phyloP scores from a whole-genome alignment of 2,888 invertebrate species.

The Polydesmus complanatus region DNA sequence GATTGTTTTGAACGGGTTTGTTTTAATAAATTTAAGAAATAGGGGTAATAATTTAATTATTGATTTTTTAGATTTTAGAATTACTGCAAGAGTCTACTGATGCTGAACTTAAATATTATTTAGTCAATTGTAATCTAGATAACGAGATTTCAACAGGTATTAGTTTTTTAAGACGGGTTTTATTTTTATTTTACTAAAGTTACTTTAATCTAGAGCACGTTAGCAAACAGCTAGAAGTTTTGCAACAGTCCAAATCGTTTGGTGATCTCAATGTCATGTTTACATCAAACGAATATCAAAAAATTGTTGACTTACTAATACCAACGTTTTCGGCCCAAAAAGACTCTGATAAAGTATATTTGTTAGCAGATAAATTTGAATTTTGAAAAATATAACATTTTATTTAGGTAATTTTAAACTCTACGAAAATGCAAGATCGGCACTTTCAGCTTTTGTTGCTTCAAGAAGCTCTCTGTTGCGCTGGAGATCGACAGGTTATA shows the following conservation, averaged over 20 bases:
- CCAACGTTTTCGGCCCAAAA: slow-evolving; percentile 21
- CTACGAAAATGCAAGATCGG: slow-evolving; percentile 13
- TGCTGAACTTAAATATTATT: slow-evolving; percentile 9
- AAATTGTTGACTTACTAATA: slow-evolving; percentile 29
- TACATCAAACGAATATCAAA: slow-evolving; percentile 27
- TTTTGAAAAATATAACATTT: not conserved
- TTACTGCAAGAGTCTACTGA: not conserved
- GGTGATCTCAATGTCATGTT: slow-evolving; percentile 32
- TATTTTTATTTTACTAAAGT: slow-evolving; percentile 15
- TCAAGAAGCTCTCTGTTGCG: slow-evolving; percentile 15
- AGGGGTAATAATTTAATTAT: too few species aligned
- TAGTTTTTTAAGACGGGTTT: slow-evolving; percentile 12
- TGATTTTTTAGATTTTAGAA: slow-evolving; percentile 2
- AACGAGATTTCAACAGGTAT: slow-evolving; percentile 24
- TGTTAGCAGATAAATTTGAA: not conserved
- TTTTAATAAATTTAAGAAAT: slow-evolving; percentile 1
- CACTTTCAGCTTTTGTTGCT: slow-evolving; percentile 17
- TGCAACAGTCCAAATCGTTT: slow-evolving; percentile 31
- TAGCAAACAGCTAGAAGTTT: slow-evolving; percentile 26
- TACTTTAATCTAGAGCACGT: slow-evolving; percentile 24
- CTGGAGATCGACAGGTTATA: slow-evolving; percentile 12
- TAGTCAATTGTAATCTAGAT: slow-evolving; percentile 25
- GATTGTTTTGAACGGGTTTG: slow-evolving; percentile 26
- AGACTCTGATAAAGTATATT: slow-evolving; percentile 19
- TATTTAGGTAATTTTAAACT: not conserved